Percentiles rank a stretch among this genome's conserved stretches.
These are phyloP conservation scores for Acanthiza pusilla DNA, from an alignment of 2,797 vertebrate genomes.

Conservation along the genomic window DNA sequence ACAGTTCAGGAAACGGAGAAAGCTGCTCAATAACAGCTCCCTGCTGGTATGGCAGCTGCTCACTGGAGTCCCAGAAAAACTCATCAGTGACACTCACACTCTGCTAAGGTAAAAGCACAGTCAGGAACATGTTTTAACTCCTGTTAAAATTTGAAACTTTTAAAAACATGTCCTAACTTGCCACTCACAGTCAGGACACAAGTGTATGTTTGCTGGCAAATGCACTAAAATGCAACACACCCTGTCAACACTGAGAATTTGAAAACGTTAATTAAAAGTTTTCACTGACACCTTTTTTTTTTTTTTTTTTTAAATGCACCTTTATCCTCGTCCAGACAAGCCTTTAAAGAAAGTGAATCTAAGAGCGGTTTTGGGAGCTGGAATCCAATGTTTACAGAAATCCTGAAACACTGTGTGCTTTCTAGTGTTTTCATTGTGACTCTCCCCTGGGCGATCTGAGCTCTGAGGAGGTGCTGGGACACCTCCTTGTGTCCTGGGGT, in stretches of 20 bases:
- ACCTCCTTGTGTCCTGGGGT: neutral
- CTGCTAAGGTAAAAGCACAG: neutral
- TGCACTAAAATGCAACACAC: constrained; percentile 34
- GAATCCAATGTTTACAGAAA: neutral
- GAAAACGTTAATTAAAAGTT: constrained; percentile 53
- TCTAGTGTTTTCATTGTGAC: neutral
- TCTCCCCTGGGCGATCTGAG: neutral
- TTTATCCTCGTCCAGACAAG: constrained; percentile 45
- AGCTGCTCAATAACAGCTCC: neutral
- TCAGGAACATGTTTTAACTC: neutral
- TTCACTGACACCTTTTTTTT: neutral
- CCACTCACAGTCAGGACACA: neutral
- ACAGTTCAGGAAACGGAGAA: neutral
- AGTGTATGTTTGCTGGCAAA: constrained; percentile 44
- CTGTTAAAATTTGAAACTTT: constrained; percentile 7
- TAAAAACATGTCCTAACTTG: neutral
- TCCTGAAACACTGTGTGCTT: neutral
- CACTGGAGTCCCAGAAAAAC: neutral
- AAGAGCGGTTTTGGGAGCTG: neutral
- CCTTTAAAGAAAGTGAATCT: constrained; percentile 32
- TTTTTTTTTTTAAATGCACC: neutral
- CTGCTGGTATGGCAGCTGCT: neutral
- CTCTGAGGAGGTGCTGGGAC: neutral
- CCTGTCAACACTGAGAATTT: constrained; percentile 5
- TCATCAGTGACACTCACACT: neutral